Percentiles rank a stretch among this genome's conserved stretches.
Conservation (phyloP, 2,888 invertebrate genomes). For the Tuberolachnus salignus region DNA sequence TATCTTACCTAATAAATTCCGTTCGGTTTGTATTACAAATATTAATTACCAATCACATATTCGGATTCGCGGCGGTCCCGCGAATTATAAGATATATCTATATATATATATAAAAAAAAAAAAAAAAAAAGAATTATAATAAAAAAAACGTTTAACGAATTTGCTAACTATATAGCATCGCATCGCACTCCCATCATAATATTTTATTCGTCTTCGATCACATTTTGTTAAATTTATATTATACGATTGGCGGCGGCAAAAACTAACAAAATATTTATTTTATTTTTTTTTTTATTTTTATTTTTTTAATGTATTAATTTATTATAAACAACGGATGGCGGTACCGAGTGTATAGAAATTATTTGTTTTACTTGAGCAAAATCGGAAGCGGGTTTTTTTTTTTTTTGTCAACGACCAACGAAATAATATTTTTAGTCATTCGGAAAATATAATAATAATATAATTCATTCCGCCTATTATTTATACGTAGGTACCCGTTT, state of each 20-base stretch:
- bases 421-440: constrained; percentile 9
- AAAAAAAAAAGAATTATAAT: too few species aligned
- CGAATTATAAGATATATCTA: too few species aligned
- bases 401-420: not conserved
- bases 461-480: too few species aligned
- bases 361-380: constrained; percentile 28
- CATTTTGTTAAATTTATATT: too few species aligned
- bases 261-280: not conserved
- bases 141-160: constrained; percentile 19
- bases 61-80: too few species aligned
- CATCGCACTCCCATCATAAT: not conserved
- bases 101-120: too few species aligned
- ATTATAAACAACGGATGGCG: too few species aligned
- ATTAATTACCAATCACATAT: constrained; percentile 1
- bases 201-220: not conserved
- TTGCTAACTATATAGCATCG: not conserved
- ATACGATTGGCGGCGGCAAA: not conserved
- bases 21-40: not conserved
- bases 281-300: too few species aligned
- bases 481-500: constrained; percentile 1
- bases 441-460: constrained; percentile 30
- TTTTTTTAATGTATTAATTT: too few species aligned
- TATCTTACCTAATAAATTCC: constrained; percentile 34
- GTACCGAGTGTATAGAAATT: not conserved
- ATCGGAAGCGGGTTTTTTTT: not conserved